Evolutionary conservation across 2,113 vertebrate genomes (phyloP).

Genomic region (Melospiza georgiana): DNA sequence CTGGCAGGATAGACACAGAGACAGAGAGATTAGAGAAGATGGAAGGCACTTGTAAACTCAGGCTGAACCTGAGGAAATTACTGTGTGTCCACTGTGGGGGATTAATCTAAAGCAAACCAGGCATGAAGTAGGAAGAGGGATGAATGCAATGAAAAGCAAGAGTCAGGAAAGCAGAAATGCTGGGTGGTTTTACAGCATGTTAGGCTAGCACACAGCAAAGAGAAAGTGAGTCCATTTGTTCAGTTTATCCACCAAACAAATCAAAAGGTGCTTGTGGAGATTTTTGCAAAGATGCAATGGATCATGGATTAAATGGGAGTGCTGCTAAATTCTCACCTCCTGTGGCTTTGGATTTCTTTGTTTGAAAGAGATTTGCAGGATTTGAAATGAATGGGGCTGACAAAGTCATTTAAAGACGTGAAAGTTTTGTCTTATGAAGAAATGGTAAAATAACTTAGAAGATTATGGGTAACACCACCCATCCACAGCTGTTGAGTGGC

Average conservation of each 20-base stretch:
- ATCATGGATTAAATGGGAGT: neutral
- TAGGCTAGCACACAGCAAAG: neutral
- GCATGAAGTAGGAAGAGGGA: neutral
- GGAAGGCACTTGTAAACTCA: neutral
- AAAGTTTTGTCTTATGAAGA: neutral
- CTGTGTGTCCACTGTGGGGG: neutral
- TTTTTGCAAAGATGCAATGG: neutral
- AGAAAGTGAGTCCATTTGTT: neutral
- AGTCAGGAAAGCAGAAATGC: constrained; percentile 20
- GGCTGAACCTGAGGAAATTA: neutral
- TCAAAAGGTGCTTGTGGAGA: neutral
- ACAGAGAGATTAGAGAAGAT: neutral
- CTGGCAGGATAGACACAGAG: neutral
- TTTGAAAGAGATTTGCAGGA: neutral
- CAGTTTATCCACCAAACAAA: neutral
- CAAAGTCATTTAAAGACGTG: neutral
- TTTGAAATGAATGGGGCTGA: neutral
- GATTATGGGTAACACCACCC: neutral
- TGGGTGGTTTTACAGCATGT: neutral
- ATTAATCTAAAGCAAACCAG: constrained; percentile 2
- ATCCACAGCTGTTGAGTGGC: neutral
- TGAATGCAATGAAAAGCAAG: neutral
- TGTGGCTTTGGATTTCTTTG: neutral
- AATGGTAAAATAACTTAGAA: neutral
- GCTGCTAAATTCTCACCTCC: neutral